Base-by-base conservation (phyloP, 2,888 invertebrate species). In the Seira sanloemensis region DNA sequence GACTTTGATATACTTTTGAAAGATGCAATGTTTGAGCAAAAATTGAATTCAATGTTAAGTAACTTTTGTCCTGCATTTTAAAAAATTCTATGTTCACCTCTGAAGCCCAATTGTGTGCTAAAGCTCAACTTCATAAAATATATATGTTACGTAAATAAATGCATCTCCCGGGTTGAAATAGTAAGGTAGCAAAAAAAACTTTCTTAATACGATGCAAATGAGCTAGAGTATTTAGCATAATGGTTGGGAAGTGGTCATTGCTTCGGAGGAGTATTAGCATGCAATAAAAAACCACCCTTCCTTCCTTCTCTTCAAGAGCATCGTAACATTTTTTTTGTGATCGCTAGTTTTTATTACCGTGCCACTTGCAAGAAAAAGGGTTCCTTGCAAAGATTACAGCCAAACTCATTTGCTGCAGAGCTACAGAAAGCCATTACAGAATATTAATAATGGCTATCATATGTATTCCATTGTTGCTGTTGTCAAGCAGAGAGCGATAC, bases 401-500 rank as follows among this genome's bases (percentile, higher is more conserved):
- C n/a, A n/a, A n/a, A n/a, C n/a, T n/a, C n/a, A n/a, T n/a, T n/a
- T n/a, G n/a, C n/a, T n/a, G n/a, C n/a, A n/a, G 50, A 50, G 50
- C 50, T 7, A 2, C 1, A 50, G 50, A 50, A 12, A 50, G 50
- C 50, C 50, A 50, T 50, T 50, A 50, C n/a, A 50, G 50, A 50
- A 50, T 50, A 50, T 50, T 50, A 50, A 50, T 50, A 50, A 50
- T 50, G 50, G 16, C 50, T 18, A 50, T 50, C 50, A 16, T 50
- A 50, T 50, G 50, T 50, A 50, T 50, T 50, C 50, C 50, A 50
- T 50, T 50, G 50, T 50, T 50, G 50, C 50, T 50, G 50, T 50
- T 50, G 50, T 50, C 50, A 50, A 50, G 50, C 50, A 50, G 50
- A 37, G 50, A n/a, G n/a, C n/a, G n/a, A n/a, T n/a, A n/a, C n/a